Conservation (phyloP, 2,888 invertebrate species). For the Neelides folsomi region DNA sequence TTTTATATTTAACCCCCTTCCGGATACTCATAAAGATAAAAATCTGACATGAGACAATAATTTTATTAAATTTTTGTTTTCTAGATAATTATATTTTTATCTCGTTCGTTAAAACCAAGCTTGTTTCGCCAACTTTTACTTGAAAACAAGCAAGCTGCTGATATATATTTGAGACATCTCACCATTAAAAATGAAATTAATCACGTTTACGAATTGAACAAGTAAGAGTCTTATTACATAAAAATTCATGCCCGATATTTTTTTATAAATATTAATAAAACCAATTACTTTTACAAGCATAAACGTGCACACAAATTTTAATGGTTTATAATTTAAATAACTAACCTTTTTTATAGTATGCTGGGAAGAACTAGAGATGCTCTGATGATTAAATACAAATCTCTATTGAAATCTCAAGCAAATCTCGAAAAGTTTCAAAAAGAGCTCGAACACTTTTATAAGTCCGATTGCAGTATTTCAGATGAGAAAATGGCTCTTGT, state of each 20-base stretch:
- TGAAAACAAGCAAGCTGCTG: conserved; percentile 54
- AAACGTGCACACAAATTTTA: no score
- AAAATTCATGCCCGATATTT: no score
- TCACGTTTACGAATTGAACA: conserved; percentile 58
- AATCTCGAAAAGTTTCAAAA: conserved; percentile 25
- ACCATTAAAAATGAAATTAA: conserved; percentile 51
- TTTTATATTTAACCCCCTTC: neutral
- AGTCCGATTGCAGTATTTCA: conserved; percentile 27
- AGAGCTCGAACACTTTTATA: conserved; percentile 29
- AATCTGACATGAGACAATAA: neutral
- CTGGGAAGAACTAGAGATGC: conserved; percentile 54
- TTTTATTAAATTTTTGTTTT: conserved; percentile 29
- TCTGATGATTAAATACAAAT: conserved; percentile 37
- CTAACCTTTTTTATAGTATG: conserved; percentile 48
- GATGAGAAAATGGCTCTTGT: conserved; percentile 24
- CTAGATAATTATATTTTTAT: conserved; percentile 60
- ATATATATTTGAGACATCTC: conserved; percentile 62
- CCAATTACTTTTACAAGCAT: neutral
- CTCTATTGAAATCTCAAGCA: conserved; percentile 22
- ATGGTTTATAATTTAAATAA: no score
- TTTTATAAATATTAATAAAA: neutral
- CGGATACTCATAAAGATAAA: neutral
- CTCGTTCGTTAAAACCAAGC: conserved; percentile 56
- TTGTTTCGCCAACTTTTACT: conserved; percentile 56
- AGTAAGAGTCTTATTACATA: no score